Conservation (phyloP, 1,140 invertebrate species). For the Tetramorium parvispinum region DNA sequence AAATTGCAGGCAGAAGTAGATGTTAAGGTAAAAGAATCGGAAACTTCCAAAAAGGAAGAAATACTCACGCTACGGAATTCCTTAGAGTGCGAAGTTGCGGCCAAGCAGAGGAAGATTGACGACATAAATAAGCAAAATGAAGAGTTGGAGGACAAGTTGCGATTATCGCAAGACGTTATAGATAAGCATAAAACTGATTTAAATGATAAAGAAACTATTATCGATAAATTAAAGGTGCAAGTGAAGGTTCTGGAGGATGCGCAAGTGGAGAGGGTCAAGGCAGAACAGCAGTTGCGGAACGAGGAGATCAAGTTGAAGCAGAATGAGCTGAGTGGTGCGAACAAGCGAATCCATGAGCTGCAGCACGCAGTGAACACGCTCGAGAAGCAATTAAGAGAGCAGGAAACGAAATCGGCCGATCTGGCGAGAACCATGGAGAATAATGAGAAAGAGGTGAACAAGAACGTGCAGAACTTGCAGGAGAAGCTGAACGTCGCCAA, state of each 20-base stretch:
- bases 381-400: slow-evolving; percentile 73
- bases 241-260: slow-evolving; percentile 64
- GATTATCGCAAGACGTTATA: slow-evolving; percentile 31
- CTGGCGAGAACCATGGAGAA: slow-evolving; percentile 70
- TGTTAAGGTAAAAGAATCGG: slow-evolving; percentile 47
- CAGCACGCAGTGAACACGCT: slow-evolving; percentile 68
- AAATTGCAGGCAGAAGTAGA: slow-evolving; percentile 53
- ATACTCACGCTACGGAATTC: slow-evolving; percentile 62
- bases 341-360: slow-evolving; percentile 66
- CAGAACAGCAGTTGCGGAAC: slow-evolving; percentile 62
- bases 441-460: slow-evolving; percentile 77
- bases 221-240: slow-evolving; percentile 69
- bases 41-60: slow-evolving; percentile 63
- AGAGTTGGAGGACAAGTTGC: slow-evolving; percentile 68
- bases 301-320: slow-evolving; percentile 67
- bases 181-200: slow-evolving; percentile 67
- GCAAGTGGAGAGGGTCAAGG: slow-evolving; percentile 64
- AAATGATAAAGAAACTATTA: slow-evolving; percentile 53
- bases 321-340: slow-evolving; percentile 65
- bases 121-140: slow-evolving; percentile 60
- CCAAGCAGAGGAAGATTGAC: slow-evolving; percentile 64
- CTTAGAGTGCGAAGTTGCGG: slow-evolving; percentile 66
- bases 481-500: slow-evolving; percentile 79
- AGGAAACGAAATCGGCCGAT: slow-evolving; percentile 72
- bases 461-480: slow-evolving; percentile 72